Base-by-base conservation (phyloP, 1,140 invertebrate species). In the Hylaeus anthracinus region DNA sequence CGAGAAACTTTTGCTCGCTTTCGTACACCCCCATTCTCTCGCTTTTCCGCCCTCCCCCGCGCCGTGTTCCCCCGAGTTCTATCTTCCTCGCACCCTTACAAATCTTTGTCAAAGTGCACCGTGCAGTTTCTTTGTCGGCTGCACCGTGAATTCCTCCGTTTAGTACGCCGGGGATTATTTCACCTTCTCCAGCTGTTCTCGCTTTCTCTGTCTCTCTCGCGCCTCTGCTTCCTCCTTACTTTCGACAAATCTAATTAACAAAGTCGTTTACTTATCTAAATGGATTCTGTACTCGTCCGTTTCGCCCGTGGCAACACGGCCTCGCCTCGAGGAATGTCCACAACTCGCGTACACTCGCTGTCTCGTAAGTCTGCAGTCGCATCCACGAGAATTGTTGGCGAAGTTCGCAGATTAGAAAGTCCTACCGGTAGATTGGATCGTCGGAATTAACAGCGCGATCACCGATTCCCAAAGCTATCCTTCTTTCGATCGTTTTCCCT, bases 181-280 rank as follows among this genome's bases (percentile, higher is more conserved):
- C 88, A 84, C 87, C 86, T 82, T 48, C 84, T 88, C 86, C 85
- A 86, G 81, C 85, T 86, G 87, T 83, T 70, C 86, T 74, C 77
- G 39, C 12, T 55, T 15, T 5, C 53, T 5, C 53, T 15, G 10
- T 8, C 6, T 51, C 15, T 15, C 14, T 12, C 51, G 51, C 37
- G 15, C 43, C 43, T 69, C 85, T 12, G 53, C 8, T 55, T 77
- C 84, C 85, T 64, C 87, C 89, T 88, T 90, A 89, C 86, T 90
- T 87, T 89, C 88, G 89, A 90, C 88, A 91, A 90, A 92, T 91
- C 91, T 90, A 90, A 92, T 92, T 91, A 92, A 90, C 90, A 90
- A 91, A 91, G 89, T 92, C 91, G 90, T 92, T 92, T 91, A 91
- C 89, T 92, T 91, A 92, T 92, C 91, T 90, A 90, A 92, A 90